Base-by-base conservation (phyloP, 2,888 invertebrate species). In the Pseudanteris insignis region DNA sequence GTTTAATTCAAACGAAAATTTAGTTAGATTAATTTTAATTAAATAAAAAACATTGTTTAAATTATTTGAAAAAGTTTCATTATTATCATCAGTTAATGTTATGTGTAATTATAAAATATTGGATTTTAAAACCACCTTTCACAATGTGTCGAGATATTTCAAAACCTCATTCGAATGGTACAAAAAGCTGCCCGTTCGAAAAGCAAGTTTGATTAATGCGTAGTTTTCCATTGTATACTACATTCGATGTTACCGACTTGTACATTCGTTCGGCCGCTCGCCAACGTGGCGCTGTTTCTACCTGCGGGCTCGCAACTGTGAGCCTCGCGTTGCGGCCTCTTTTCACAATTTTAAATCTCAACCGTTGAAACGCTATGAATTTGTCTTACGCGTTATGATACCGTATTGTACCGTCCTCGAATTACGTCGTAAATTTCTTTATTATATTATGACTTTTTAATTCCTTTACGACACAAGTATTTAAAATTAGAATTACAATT, bases 231-330 rank as follows among this genome's bases (percentile, higher is more conserved):
- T 46, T 12, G 11, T 25, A 11, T 15, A 18, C 21, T 18, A 29
- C 36, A 30, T 37, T 53, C 51, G 21, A 32, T 29, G 34, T 53
- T 53, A 53, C 38, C 44, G 53, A 53, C 53, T 38, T 25, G 30
- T 28, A 25, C 38, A 28, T 33, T 47, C 36, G 47, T 47, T 57
- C 36, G 11, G 2, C 14, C 14, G 32, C 34, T 41, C 37, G 37
- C 61, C 48, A 57, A 30, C 48, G 43, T 43, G 48, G 48, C 57
- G 57, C 48, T 57, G 57, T 43, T 48, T 43, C 48, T 48, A 57
- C 43, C 48, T 57, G 55, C 30, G 40, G 26, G 21, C 29, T 30
- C n/a, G n/a, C 15, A 43, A 48, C 36, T 48, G 14, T 41, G 37
- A 55, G 28, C 41, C 28, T 30, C 36, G 41, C 36, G 28, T 41